These are phyloP conservation scores for Elgonia sp. DNA, from an alignment of 2,888 invertebrate genomes.

Conservation along the genomic window DNA sequence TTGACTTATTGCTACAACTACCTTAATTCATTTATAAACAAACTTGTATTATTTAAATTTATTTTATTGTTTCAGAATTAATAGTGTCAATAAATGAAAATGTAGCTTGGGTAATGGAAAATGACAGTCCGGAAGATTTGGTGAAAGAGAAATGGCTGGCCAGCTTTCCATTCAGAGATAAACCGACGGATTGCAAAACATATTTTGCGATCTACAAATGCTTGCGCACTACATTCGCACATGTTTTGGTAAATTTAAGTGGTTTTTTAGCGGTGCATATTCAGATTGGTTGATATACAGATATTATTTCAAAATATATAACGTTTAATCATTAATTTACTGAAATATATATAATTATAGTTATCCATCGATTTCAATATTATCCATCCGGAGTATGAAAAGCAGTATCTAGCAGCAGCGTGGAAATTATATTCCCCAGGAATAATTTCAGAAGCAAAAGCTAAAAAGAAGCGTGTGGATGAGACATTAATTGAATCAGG, in stretches of 20 bases:
- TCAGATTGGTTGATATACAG: background rate
- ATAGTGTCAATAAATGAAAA: conserved; percentile 22
- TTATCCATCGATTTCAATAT: conserved; percentile 26
- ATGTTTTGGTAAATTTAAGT: conserved; percentile 40
- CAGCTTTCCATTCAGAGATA: conserved; percentile 37
- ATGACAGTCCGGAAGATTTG: conserved; percentile 29
- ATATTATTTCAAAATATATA: background rate
- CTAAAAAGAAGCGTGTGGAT: conserved; percentile 2
- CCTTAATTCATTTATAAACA: too few relatives aligned
- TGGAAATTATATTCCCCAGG: conserved; percentile 14
- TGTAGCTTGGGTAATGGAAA: conserved; percentile 30
- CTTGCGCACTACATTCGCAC: conserved; percentile 39
- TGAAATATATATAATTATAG: conserved; percentile 24
- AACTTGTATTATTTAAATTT: conserved; percentile 18
- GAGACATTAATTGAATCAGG: conserved; percentile 14
- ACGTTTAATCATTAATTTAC: conserved; percentile 1
- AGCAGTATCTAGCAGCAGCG: background rate
- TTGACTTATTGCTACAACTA: too few relatives aligned
- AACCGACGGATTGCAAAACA: background rate
- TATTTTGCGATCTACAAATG: conserved; percentile 49
- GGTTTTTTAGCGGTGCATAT: conserved; percentile 12
- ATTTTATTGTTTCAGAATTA: conserved; percentile 32
- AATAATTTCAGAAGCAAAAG: conserved; percentile 19
- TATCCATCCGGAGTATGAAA: conserved; percentile 19
- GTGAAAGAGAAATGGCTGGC: conserved; percentile 33